Percentiles rank a stretch among this genome's conserved stretches.
These are phyloP conservation scores for Pocillopora meandrina DNA, from an alignment of 92 coral and sea anemone genomes.

Conservation along the genomic window DNA sequence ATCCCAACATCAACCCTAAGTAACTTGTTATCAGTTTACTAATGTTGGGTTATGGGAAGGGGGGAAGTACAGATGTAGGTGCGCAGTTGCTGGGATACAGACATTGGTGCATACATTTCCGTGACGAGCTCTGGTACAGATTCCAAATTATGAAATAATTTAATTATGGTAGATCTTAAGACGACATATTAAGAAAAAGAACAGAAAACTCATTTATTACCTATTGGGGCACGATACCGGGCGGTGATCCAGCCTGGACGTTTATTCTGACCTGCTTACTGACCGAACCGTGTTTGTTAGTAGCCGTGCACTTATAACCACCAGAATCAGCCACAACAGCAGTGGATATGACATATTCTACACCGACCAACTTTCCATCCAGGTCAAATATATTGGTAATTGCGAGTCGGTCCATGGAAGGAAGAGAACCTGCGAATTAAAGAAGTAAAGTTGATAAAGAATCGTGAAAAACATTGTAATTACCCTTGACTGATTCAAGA, in stretches of 20 bases:
- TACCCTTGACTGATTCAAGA: too few species aligned
- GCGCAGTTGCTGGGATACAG: too few species aligned
- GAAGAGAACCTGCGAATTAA: slow-evolving; percentile 9
- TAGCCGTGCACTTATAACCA: slow-evolving; percentile 65
- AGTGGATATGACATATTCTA: slow-evolving; percentile 55
- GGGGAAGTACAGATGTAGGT: too few species aligned
- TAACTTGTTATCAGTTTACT: too few species aligned
- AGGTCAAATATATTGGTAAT: slow-evolving; percentile 50
- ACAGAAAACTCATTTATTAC: background rate
- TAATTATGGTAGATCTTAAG: background rate
- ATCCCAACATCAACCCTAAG: too few species aligned
- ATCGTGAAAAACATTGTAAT: too few species aligned
- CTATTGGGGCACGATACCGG: slow-evolving; percentile 19
- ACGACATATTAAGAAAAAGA: background rate
- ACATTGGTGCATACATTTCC: too few species aligned
- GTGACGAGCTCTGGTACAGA: too few species aligned
- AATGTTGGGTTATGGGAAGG: too few species aligned
- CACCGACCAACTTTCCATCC: slow-evolving; percentile 62
- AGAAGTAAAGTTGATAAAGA: background rate
- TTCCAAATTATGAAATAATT: too few species aligned
- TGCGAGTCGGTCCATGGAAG: slow-evolving; percentile 32
- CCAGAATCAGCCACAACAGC: slow-evolving; percentile 73
- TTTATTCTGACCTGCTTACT: slow-evolving; percentile 58
- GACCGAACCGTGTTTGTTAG: slow-evolving; percentile 53
- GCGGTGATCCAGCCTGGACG: slow-evolving; percentile 32